Base-by-base conservation (phyloP, 2,888 invertebrate genomes). In the Mesoligia furuncula region DNA sequence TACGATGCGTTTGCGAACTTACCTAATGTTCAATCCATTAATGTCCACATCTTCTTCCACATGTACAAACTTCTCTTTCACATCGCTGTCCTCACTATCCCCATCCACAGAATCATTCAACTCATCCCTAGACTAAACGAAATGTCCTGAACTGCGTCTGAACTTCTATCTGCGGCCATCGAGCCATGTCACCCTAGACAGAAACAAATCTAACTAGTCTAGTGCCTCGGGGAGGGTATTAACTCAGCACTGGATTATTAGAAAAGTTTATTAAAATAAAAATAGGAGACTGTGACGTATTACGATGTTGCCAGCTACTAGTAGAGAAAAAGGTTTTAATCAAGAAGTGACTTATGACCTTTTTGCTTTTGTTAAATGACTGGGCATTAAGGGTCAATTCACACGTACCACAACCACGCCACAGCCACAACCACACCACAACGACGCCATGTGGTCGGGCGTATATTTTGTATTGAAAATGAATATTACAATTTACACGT, bases 151-250 rank as follows among this genome's bases (percentile, higher is more conserved):
- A 75, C 65, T 70, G 36, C 15, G 68, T 20, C 57, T 74, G 68
- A 81, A 81, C 77, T 81, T 51, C n/a, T 75, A 79, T 79, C 79
- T 70, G 45, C 39, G 36, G 59, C 67, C 68, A 76, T 61, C 61
- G 64, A 20, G 45, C 24, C 51, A 67, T 36, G 65, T 66, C 54
- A 48, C 65, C 51, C 39, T 68, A 31, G 75, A 73, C 67, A 72
- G 66, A 72, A 69, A 81, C 74, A 77, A 79, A 86, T 79, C 77
- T 67, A 86, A 86, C 82, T 73, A 77, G 69, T 70, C 64, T 27
- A 8, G 13, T 42, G 73, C 67, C 73, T 31, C 61, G 73, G 73
- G 77, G 39, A 71, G 2, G 3, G 51, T 42, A 74, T 74, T 72
- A 86, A 74, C 77, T 76, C 24, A 13, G 13, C 51, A 67, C 59